phyloP scores from a whole-genome alignment of 2,113 vertebrate genomes.

The Equus quagga region DNA sequence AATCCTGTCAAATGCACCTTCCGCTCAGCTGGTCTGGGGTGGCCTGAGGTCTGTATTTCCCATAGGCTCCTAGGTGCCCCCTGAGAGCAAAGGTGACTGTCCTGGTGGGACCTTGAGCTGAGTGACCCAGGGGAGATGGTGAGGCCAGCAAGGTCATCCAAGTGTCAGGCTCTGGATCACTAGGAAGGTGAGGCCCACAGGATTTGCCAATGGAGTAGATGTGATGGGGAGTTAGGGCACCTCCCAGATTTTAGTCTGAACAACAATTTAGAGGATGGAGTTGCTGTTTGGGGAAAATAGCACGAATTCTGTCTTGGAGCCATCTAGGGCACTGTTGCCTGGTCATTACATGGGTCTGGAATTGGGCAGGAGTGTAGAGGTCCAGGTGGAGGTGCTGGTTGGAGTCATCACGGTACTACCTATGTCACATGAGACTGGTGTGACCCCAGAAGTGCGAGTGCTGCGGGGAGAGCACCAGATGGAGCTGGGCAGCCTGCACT shows the following conservation, averaged over 20 bases:
- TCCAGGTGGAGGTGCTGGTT: neutral
- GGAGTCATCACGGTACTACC: fast-evolving
- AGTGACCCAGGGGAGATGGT: no score
- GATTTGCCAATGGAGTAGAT: neutral
- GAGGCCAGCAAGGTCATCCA: fast-evolving
- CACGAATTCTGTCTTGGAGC: neutral
- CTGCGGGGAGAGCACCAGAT: fast-evolving
- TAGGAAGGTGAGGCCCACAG: neutral
- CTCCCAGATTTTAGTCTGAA: neutral
- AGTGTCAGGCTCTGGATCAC: neutral
- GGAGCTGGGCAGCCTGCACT: neutral
- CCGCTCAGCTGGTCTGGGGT: no score
- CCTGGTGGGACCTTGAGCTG: neutral
- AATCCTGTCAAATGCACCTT: neutral
- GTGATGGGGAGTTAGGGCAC: neutral
- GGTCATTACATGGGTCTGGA: neutral
- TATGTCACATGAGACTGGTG: neutral
- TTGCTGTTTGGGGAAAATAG: neutral
- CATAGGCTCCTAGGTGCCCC: fast-evolving
- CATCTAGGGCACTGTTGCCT: neutral
- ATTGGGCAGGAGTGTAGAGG: neutral
- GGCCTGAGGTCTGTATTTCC: neutral
- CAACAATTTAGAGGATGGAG: neutral
- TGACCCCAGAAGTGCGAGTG: neutral
- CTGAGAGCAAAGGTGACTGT: neutral